These are phyloP conservation scores for Hippolais icterina DNA, from an alignment of 2,113 vertebrate species.

Conservation along the genomic window DNA sequence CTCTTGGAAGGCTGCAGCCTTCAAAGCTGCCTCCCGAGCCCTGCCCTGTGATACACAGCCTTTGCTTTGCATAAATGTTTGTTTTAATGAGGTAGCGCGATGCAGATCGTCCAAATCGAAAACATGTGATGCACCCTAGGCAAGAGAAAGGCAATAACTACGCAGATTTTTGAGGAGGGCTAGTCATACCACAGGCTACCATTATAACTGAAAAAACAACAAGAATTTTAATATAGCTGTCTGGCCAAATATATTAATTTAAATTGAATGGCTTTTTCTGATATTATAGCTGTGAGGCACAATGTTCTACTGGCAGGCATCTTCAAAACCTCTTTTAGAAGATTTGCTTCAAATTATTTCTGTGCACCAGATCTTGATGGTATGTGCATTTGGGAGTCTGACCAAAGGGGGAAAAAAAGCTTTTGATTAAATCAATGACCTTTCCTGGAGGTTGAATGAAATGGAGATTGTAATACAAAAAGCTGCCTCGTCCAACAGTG, in stretches of 20 bases:
- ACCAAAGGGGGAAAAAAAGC: not conserved
- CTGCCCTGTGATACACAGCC: constrained; percentile 12
- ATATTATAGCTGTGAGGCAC: constrained; percentile 79
- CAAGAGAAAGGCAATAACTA: constrained; percentile 77
- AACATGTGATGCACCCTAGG: constrained; percentile 80
- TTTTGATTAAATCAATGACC: constrained; percentile 68
- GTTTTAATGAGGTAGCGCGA: constrained; percentile 75
- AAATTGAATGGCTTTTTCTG: constrained; percentile 79
- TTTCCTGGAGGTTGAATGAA: constrained; percentile 55
- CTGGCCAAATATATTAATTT: constrained; percentile 85
- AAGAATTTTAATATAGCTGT: constrained; percentile 84
- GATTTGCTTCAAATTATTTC: constrained; percentile 65
- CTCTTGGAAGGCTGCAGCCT: constrained; percentile 41
- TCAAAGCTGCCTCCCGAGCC: constrained; percentile 23
- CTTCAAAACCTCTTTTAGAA: constrained; percentile 74
- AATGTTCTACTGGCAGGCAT: constrained; percentile 72
- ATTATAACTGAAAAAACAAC: constrained; percentile 79
- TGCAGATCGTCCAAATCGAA: constrained; percentile 69
- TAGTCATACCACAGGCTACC: constrained; percentile 80
- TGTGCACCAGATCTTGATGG: constrained; percentile 43
- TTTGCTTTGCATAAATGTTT: constrained; percentile 69
- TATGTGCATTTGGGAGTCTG: constrained; percentile 52
- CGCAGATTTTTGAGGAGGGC: constrained; percentile 75
- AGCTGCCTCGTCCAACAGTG: not conserved
- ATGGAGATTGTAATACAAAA: constrained; percentile 15